Percentiles rank a stretch among this genome's conserved stretches.
Conservation (phyloP, 2,888 invertebrate species). For the Tetranychus truncatus region DNA sequence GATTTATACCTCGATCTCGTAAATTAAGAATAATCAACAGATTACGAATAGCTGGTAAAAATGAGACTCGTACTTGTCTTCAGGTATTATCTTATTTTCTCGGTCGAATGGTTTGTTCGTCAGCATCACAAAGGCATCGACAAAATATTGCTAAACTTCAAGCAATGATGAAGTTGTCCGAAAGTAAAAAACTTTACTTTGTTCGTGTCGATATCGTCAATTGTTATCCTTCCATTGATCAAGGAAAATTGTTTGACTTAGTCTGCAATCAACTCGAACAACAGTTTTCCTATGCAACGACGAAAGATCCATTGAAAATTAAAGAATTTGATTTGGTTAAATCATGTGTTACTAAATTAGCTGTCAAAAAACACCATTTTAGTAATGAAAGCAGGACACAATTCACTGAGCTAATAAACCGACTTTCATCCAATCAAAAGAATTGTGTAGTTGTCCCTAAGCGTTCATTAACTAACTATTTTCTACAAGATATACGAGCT, state of each 20-base stretch:
- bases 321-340: neutral
- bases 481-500: neutral
- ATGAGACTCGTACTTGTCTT: neutral
- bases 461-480: neutral
- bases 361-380: neutral
- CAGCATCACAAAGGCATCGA: neutral
- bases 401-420: neutral
- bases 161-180: neutral
- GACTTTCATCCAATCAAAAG: neutral
- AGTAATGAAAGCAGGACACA: neutral
- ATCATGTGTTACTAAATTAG: neutral
- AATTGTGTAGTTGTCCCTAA: neutral
- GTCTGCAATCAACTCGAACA: neutral
- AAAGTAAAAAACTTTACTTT: conserved; percentile 11
- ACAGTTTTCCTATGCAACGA: neutral
- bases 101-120: neutral
- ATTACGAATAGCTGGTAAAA: neutral
- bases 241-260: conserved; percentile 10
- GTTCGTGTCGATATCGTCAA: conserved; percentile 13
- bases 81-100: neutral
- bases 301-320: neutral
- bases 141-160: neutral
- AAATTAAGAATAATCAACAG: conserved; percentile 13
- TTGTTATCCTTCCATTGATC: conserved; percentile 18
- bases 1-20: conserved; percentile 14